Conservation (phyloP, 2,888 invertebrate genomes). For the Entomobrya multifasciata region DNA sequence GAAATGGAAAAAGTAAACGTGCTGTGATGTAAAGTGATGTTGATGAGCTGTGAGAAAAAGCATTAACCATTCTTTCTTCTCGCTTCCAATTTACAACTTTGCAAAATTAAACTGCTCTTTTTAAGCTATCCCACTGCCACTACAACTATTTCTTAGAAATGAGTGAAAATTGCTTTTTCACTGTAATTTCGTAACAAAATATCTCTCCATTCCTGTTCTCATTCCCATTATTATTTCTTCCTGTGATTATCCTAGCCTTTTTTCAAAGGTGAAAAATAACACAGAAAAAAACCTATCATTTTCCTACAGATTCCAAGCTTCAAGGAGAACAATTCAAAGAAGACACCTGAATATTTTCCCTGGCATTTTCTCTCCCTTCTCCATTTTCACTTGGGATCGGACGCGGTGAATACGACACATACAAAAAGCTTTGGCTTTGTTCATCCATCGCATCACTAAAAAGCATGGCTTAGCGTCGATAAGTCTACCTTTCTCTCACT, state of each 20-base stretch:
- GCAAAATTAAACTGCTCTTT: neutral
- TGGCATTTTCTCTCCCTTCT: neutral
- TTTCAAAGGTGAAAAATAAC: no score
- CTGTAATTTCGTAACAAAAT: no score
- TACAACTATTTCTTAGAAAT: neutral
- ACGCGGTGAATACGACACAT: neutral
- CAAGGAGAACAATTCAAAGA: neutral
- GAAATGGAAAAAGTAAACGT: neutral
- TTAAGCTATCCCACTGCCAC: neutral
- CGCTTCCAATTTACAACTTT: neutral
- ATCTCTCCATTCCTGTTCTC: neutral
- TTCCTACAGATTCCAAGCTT: neutral
- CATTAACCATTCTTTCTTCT: neutral
- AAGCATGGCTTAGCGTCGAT: no score
- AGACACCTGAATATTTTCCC: conserved; percentile 39
- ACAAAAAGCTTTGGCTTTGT: neutral
- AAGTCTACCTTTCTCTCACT: no score
- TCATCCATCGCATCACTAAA: no score
- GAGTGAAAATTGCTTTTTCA: conserved; percentile 25
- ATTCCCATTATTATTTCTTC: neutral
- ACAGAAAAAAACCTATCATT: neutral
- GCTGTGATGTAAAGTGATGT: neutral
- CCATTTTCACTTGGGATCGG: no score
- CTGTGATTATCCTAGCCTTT: neutral
- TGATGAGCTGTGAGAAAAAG: neutral